phyloP scores from a whole-genome alignment of 2,888 invertebrate genomes.

The Alloscopus bannaensis region DNA sequence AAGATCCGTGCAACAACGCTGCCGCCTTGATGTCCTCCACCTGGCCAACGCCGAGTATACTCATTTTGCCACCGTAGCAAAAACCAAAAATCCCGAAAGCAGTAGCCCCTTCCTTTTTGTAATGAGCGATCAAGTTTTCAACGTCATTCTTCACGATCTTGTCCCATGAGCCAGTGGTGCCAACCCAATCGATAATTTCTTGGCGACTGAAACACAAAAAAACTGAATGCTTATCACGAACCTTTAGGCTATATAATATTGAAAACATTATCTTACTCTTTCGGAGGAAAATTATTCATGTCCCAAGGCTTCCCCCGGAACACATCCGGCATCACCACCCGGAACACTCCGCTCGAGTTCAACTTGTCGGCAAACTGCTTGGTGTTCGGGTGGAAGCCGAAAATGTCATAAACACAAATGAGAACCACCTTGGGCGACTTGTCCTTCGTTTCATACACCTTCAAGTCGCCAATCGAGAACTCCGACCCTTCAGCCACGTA shows the following conservation, averaged over 20 bases:
- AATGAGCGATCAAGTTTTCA: conserved; percentile 55
- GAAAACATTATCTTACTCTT: conserved; percentile 53
- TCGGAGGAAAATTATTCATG: conserved; percentile 64
- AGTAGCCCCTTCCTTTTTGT: conserved; percentile 53
- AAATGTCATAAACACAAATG: conserved; percentile 69
- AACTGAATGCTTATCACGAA: too few relatives aligned
- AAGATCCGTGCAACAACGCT: conserved; percentile 66
- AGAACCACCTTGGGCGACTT: conserved; percentile 37
- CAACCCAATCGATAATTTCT: conserved; percentile 57
- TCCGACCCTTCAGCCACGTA: conserved; percentile 64
- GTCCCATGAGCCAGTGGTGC: conserved; percentile 64
- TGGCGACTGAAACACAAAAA: conserved; percentile 35
- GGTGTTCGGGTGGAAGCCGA: conserved; percentile 64
- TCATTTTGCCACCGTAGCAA: conserved; percentile 60
- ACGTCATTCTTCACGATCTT: conserved; percentile 65
- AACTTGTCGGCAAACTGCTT: conserved; percentile 67
- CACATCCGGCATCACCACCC: conserved; percentile 69
- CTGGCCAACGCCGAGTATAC: conserved; percentile 45
- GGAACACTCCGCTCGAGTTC: conserved; percentile 57
- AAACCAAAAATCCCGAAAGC: conserved; percentile 59
- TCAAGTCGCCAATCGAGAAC: conserved; percentile 55
- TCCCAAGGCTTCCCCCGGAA: conserved; percentile 57
- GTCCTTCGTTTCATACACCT: conserved; percentile 67
- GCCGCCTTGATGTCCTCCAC: conserved; percentile 63
- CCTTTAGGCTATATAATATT: too few relatives aligned